Conservation (phyloP, 2,113 vertebrate species). For the Bos taurus region DNA sequence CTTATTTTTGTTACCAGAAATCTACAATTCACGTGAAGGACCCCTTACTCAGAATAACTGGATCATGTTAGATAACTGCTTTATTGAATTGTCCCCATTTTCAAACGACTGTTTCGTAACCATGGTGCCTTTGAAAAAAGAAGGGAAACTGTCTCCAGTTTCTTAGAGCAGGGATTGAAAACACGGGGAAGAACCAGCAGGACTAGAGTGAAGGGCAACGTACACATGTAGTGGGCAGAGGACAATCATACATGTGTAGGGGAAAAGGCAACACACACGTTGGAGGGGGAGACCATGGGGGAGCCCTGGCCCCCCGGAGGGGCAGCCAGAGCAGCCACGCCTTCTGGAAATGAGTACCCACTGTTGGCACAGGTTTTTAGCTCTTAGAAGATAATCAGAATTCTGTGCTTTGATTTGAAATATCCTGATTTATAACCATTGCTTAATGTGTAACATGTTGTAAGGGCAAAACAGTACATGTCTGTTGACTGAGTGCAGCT, state of each 20-base stretch:
- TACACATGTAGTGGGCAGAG: not conserved
- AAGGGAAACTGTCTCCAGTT: not conserved
- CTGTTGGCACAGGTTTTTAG: not conserved
- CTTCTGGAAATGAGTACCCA: not conserved
- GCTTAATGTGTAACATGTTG: not conserved
- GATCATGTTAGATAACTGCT: not conserved
- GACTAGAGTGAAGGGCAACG: not conserved
- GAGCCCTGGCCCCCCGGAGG: not conserved
- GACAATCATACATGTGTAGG: not conserved
- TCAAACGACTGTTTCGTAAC: not conserved
- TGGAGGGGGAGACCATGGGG: no score
- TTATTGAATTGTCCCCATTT: not conserved
- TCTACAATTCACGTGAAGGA: not conserved
- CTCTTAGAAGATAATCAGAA: not conserved
- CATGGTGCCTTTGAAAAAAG: not conserved
- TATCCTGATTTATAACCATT: not conserved
- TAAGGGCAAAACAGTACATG: not conserved
- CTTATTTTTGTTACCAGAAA: not conserved
- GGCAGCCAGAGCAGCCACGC: no score
- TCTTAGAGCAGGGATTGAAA: not conserved
- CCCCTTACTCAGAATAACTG: not conserved
- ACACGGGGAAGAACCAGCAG: not conserved
- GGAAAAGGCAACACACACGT: not conserved
- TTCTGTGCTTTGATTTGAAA: not conserved
- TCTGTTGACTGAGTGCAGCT: not conserved